Evolutionary conservation across 2,888 invertebrate species (phyloP).

Genomic region (Andrena fulva): DNA sequence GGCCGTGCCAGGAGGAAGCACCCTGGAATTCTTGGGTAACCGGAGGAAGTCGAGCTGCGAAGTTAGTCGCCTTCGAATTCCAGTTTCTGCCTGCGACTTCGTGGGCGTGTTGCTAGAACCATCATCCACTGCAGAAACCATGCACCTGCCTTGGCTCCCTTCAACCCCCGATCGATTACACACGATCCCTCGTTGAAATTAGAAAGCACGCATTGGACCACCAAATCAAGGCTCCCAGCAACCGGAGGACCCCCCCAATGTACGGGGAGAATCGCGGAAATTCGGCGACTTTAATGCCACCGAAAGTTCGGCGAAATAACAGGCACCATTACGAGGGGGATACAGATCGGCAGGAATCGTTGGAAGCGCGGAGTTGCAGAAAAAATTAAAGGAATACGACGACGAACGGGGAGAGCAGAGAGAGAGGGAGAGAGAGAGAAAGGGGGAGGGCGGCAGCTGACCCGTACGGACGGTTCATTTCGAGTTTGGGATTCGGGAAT

Average conservation of each 20-base stretch:
- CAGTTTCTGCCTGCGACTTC: no score
- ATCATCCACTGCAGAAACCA: no score
- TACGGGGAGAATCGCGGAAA: background rate
- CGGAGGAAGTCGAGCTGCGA: background rate
- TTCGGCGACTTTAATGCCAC: background rate
- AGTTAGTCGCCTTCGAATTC: background rate
- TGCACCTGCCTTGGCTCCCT: no score
- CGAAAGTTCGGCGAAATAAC: background rate
- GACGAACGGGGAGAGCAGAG: background rate
- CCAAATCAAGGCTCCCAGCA: no score
- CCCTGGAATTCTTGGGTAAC: background rate
- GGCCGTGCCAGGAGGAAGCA: background rate
- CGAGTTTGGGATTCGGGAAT: constrained; percentile 82
- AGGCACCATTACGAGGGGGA: constrained; percentile 16
- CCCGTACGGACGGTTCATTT: constrained; percentile 77
- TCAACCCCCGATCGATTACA: no score
- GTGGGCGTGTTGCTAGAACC: no score
- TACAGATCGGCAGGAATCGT: constrained; percentile 32
- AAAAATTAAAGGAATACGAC: constrained; percentile 64
- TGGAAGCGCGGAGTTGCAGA: constrained; percentile 45
- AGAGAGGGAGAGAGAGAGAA: constrained; percentile 41
- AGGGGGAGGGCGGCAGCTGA: constrained; percentile 66
- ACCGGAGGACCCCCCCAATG: background rate
- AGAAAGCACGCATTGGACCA: no score
- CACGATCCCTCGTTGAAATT: no score